These are phyloP conservation scores for Aphelenchoides besseyi DNA, from an alignment of 1,140 invertebrate species.

Conservation along the genomic window DNA sequence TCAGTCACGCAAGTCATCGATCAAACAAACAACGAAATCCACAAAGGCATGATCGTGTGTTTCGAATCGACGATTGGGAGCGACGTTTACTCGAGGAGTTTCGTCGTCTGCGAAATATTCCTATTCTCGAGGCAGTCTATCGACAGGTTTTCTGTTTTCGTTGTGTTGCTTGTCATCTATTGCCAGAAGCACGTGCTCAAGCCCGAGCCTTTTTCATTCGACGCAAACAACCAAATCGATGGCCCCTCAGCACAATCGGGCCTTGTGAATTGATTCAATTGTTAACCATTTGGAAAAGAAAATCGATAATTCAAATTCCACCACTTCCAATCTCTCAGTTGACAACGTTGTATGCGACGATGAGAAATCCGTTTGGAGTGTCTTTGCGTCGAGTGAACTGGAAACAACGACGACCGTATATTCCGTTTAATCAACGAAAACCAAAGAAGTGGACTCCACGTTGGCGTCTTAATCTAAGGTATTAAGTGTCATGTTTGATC, in stretches of 20 bases:
- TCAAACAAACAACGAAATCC: not conserved
- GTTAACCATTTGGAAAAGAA: not conserved
- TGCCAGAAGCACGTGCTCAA: not conserved
- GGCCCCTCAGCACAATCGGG: not conserved
- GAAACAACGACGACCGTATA: not conserved
- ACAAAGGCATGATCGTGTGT: not conserved
- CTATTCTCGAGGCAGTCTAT: conserved; percentile 19
- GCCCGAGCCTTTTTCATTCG: not conserved
- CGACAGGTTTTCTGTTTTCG: conserved; percentile 11
- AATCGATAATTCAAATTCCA: not conserved
- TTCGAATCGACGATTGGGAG: conserved; percentile 6
- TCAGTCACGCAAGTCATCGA: not conserved
- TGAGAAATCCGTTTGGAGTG: conserved; percentile 7
- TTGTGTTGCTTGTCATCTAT: conserved; percentile 1
- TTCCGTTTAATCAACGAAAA: conserved; percentile 9
- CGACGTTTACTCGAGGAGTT: conserved; percentile 21
- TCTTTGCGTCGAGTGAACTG: not conserved
- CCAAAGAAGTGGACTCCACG: conserved; percentile 3
- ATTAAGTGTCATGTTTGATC: no score
- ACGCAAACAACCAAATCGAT: conserved; percentile 3
- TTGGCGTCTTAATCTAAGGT: no score
- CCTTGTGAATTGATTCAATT: not conserved
- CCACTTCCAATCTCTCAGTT: no score
- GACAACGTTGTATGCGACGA: no score
- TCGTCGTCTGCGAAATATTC: conserved; percentile 18